Percentiles rank a stretch among this genome's conserved stretches.
phyloP scores from a whole-genome alignment of 2,113 vertebrate species.

The Amphiprion percula region DNA sequence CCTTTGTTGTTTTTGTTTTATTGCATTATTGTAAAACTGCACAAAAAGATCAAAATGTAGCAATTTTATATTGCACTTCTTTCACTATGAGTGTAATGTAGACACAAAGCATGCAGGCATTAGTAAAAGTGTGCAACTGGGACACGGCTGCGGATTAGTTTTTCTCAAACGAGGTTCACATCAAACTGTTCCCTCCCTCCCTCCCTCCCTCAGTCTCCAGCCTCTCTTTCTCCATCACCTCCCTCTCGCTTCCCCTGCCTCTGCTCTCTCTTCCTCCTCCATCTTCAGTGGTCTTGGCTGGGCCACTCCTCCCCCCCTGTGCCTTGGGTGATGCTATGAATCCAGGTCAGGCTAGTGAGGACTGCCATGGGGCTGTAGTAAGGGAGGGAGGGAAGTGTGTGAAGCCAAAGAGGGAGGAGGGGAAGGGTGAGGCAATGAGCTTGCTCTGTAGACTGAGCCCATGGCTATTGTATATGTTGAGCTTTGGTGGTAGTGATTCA shows the following conservation, averaged over 20 bases:
- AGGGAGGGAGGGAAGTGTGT: constrained; percentile 10
- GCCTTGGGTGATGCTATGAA: constrained; percentile 64
- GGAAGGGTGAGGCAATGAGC: background rate
- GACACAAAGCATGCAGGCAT: background rate
- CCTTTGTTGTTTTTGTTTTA: background rate
- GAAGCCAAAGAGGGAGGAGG: constrained; percentile 6
- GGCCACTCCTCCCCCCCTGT: constrained; percentile 29
- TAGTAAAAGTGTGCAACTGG: constrained; percentile 18
- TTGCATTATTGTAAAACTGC: background rate
- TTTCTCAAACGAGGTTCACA: constrained; percentile 34
- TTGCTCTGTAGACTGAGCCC: constrained; percentile 9
- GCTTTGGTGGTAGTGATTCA: constrained; percentile 46
- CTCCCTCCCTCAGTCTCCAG: constrained; percentile 18
- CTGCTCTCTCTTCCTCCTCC: constrained; percentile 14
- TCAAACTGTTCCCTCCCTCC: constrained; percentile 20
- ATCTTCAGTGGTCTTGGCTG: constrained; percentile 34
- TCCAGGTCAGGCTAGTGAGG: constrained; percentile 70
- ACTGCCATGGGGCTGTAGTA: constrained; percentile 44
- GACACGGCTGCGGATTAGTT: constrained; percentile 42
- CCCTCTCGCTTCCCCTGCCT: constrained; percentile 3
- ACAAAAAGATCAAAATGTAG: background rate
- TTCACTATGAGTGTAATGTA: background rate
- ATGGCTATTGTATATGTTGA: constrained; percentile 3
- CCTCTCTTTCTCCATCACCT: constrained; percentile 23
- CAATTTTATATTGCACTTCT: background rate